These are phyloP conservation scores for Rana temporaria DNA, from an alignment of 2,113 vertebrate genomes.

Conservation along the genomic window DNA sequence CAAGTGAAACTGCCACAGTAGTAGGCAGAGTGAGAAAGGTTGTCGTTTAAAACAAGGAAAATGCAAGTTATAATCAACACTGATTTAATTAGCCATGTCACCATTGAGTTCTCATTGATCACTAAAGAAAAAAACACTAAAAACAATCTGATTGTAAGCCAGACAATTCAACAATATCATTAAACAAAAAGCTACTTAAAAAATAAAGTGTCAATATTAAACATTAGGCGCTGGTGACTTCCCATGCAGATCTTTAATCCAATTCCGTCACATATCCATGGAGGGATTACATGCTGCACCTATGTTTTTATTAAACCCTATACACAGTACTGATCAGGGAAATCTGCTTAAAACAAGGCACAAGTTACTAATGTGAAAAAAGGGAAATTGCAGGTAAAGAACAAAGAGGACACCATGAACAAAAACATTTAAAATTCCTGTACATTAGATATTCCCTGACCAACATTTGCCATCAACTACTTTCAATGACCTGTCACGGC, in stretches of 20 bases:
- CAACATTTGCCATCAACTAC: no score
- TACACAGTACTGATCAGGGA: no score
- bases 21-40: no score
- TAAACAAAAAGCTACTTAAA: slow-evolving; percentile 1
- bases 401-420: neutral
- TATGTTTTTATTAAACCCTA: no score
- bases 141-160: neutral
- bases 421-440: no score
- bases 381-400: neutral
- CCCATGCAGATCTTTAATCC: neutral
- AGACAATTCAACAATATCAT: neutral
- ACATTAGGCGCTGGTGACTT: neutral
- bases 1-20: neutral
- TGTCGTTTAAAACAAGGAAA: neutral
- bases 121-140: slow-evolving; percentile 9
- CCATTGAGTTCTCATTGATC: neutral
- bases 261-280: neutral
- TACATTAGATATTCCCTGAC: no score
- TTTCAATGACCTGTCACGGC: no score
- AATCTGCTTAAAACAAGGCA: slow-evolving; percentile 11
- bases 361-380: neutral
- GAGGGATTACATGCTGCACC: neutral
- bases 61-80: neutral
- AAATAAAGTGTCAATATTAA: neutral
- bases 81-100: neutral